Conservation (phyloP, 2,113 vertebrate species). For the Drymodes brunneopygia region DNA sequence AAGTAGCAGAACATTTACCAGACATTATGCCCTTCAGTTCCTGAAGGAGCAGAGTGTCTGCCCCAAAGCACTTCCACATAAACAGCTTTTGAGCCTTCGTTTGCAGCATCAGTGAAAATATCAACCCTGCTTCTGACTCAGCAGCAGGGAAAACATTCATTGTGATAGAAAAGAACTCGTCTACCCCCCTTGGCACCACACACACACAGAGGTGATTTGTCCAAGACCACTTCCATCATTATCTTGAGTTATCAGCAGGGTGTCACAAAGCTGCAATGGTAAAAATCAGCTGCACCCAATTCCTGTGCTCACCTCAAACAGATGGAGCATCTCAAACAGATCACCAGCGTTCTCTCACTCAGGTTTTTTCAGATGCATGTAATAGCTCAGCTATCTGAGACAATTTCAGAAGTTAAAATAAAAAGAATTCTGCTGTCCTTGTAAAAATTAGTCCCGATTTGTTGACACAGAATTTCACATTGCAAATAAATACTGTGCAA, state of each 20-base stretch:
- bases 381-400: neutral
- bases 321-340: neutral
- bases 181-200: neutral
- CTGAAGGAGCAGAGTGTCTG: neutral
- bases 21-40: neutral
- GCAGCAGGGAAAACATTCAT: neutral
- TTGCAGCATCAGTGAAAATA: neutral
- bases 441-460: neutral
- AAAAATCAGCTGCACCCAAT: neutral
- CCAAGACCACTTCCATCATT: neutral
- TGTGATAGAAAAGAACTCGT: neutral
- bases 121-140: neutral
- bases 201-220: neutral
- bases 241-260: neutral
- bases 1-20: neutral
- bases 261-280: neutral
- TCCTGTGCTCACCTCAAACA: neutral
- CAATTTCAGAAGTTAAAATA: neutral
- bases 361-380: accelerated
- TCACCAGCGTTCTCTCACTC: neutral
- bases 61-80: neutral
- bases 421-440: neutral
- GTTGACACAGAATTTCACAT: neutral
- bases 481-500: neutral
- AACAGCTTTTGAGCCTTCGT: neutral